Percentiles rank a stretch among this genome's conserved stretches.
Conservation (phyloP, 2,797 vertebrate species). For the Crenuchus spilurus region DNA sequence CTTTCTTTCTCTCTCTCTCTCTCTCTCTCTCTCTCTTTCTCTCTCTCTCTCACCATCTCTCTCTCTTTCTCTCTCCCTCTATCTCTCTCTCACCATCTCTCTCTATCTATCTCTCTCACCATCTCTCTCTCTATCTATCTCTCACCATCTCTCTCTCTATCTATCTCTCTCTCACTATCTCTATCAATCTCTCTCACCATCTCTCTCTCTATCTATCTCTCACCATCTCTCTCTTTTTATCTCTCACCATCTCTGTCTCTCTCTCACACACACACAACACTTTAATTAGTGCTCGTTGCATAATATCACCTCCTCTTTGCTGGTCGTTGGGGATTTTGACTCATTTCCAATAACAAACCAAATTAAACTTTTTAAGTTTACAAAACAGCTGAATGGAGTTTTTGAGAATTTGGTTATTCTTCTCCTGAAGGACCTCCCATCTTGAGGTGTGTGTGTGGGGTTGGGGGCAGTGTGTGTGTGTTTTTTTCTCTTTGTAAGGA, state of each 20-base stretch:
- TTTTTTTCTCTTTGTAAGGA: constrained; percentile 1
- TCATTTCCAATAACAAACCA: constrained; percentile 35
- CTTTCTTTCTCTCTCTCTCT: background rate
- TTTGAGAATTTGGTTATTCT: constrained; percentile 24
- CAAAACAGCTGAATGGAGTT: constrained; percentile 39
- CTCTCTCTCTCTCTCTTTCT: background rate
- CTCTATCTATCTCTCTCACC: background rate
- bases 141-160: too few species aligned
- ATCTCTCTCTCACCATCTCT: constrained; percentile 56
- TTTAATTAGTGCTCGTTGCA: constrained; percentile 57
- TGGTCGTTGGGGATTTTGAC: constrained; percentile 44
- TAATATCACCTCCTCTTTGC: constrained; percentile 45
- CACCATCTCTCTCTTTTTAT: background rate
- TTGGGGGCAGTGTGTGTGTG: background rate
- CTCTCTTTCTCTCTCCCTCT: too few species aligned
- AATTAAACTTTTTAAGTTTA: constrained; percentile 36
- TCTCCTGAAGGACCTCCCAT: background rate
- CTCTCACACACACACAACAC: constrained; percentile 55
- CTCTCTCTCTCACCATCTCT: constrained; percentile 28
- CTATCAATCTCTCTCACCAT: too few species aligned
- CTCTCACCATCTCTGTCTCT: constrained; percentile 48
- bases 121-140: too few species aligned
- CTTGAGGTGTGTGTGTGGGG: background rate
- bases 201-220: background rate
- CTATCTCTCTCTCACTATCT: too few species aligned